These are phyloP conservation scores for Drosophila pseudoananassae DNA, from an alignment of 1,140 invertebrate species.

Conservation along the genomic window DNA sequence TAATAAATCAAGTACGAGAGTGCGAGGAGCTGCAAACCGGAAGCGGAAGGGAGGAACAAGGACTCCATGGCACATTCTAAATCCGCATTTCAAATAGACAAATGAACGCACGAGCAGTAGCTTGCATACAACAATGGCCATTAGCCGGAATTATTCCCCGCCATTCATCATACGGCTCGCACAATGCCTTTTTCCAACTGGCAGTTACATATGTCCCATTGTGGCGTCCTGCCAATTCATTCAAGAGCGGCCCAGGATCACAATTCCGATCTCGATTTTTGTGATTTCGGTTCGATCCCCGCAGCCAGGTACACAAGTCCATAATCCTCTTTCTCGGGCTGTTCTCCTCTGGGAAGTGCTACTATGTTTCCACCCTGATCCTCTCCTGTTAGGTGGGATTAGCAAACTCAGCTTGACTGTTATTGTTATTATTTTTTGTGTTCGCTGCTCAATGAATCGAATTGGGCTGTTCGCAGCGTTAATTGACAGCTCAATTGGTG, in stretches of 20 bases:
- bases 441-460: slow-evolving; percentile 33
- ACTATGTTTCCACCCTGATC: slow-evolving; percentile 24
- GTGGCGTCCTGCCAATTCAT: slow-evolving; percentile 19
- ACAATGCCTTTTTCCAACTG: slow-evolving; percentile 39
- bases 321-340: slow-evolving; percentile 26
- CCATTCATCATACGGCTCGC: slow-evolving; percentile 52
- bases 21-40: not conserved
- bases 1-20: slow-evolving; percentile 70
- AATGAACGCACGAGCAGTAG: slow-evolving; percentile 40
- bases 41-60: slow-evolving; percentile 6
- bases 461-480: slow-evolving; percentile 36
- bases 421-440: slow-evolving; percentile 20
- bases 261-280: slow-evolving; percentile 5
- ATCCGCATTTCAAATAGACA: slow-evolving; percentile 69
- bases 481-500: slow-evolving; percentile 55
- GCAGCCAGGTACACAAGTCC: slow-evolving; percentile 38
- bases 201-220: slow-evolving; percentile 69
- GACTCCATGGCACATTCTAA: slow-evolving; percentile 33
- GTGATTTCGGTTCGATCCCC: not conserved
- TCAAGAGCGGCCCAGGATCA: slow-evolving; percentile 21
- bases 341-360: not conserved
- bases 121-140: slow-evolving; percentile 33
- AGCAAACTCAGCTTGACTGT: slow-evolving; percentile 54
- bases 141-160: slow-evolving; percentile 38
- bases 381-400: slow-evolving; percentile 39